Base-by-base conservation (phyloP, 1,140 invertebrate species). In the Theocolax elegans region DNA sequence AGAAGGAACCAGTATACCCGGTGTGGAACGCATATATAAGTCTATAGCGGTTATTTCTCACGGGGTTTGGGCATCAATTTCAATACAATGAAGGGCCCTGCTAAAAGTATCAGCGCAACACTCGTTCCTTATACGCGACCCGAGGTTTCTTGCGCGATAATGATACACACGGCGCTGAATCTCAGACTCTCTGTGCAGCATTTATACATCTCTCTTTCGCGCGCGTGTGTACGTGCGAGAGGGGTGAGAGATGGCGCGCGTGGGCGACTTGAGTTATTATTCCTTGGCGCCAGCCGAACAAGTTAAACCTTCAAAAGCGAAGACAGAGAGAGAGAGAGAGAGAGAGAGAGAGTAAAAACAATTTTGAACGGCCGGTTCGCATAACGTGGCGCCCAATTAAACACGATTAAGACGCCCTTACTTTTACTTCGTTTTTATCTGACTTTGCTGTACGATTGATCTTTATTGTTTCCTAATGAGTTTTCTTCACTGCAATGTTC, bases 201-300 rank as follows among this genome's bases (percentile, higher is more conserved):
- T 27, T 54, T 35, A 42, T 59, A 25, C 38, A 17, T n/a, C n/a
- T 17, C 1, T 35, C 3, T 27, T 13, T 48, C 17, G 42, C 42
- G 25, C 44, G 3, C 51, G 10, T 35, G 31, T 35, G 10, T 35
- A 35, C 31, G 10, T 35, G 35, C 6, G 15, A 19, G 58, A 4
- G 12, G 10, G 19, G 19, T 77, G 75, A 75, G 74, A 58, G 71
- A 58, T 23, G 23, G 9, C 42, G 27, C 31, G 75, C 75, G 79
- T 81, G 81, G 80, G 80, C 75, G 79, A 80, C 35, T 53, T 73
- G 63, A 76, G 78, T 80, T 82, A 82, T 81, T 83, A 82, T 80
- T 77, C 78, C 78, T 67, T 67, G 79, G 77, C 80, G 79, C 79
- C 80, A 79, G 74, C n/a, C n/a, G n/a, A n/a, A n/a, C n/a, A n/a